phyloP scores from a whole-genome alignment of 2,888 invertebrate genomes.

The Dynastes tityus region DNA sequence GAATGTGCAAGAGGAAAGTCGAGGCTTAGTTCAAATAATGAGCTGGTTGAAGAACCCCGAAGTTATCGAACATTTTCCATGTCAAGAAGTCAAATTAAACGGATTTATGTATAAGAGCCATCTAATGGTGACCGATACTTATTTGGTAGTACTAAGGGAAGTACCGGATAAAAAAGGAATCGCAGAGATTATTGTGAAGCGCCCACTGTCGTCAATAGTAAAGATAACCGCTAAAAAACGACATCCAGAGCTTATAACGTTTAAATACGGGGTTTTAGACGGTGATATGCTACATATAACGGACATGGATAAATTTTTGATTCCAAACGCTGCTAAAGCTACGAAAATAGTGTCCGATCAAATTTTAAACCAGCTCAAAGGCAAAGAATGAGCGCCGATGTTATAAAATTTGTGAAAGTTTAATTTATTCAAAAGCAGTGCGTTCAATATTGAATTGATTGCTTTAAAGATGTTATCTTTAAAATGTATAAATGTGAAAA shows the following conservation, averaged over 20 bases:
- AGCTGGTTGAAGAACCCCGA: conserved; percentile 88
- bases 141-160: conserved; percentile 89
- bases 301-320: conserved; percentile 93
- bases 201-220: conserved; percentile 92
- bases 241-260: conserved; percentile 96
- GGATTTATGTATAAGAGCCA: conserved; percentile 92
- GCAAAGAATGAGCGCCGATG: conserved; percentile 60
- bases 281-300: conserved; percentile 86
- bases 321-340: conserved; percentile 92
- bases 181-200: conserved; percentile 89
- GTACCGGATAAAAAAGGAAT: conserved; percentile 83
- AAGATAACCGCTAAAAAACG: conserved; percentile 98
- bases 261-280: conserved; percentile 93
- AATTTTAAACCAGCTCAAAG: conserved; percentile 79
- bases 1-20: conserved; percentile 74
- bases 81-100: conserved; percentile 93
- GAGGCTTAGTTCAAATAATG: conserved; percentile 87
- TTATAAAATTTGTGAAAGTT: background rate
- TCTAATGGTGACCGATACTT: conserved; percentile 88
- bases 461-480: conserved; percentile 3
- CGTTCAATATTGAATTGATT: background rate
- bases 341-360: conserved; percentile 93
- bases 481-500: conserved; percentile 18
- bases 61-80: conserved; percentile 89
- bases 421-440: background rate